These are phyloP conservation scores for Novumbra hubbsi DNA, from an alignment of 2,797 vertebrate species.

Conservation along the genomic window DNA sequence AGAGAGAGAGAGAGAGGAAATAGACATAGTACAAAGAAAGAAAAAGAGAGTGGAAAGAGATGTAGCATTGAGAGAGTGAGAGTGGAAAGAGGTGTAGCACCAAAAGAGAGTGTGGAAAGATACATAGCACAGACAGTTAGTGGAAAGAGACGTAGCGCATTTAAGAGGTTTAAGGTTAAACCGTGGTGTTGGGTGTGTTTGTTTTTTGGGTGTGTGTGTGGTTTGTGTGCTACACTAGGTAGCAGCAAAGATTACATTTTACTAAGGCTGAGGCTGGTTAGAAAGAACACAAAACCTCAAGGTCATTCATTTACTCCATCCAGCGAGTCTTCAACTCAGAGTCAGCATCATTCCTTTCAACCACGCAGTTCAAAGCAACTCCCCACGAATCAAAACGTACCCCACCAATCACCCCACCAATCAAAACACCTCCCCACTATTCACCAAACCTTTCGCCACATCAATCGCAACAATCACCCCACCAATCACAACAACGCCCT, in stretches of 20 bases:
- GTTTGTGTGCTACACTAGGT: not conserved
- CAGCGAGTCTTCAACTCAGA: not conserved
- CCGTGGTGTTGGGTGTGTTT: not conserved
- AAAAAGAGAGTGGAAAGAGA: slow-evolving; percentile 4
- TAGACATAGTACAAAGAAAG: not conserved
- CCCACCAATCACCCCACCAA: not conserved
- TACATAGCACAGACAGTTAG: not conserved
- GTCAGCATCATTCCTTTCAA: not conserved
- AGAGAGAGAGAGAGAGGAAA: slow-evolving; percentile 11
- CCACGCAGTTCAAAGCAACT: not conserved
- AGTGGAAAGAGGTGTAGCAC: slow-evolving; percentile 13
- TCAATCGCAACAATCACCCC: not conserved
- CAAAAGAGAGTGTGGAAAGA: slow-evolving; percentile 1
- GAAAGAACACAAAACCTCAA: not conserved
- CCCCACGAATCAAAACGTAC: not conserved
- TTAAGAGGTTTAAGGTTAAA: no score
- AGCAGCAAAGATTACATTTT: not conserved
- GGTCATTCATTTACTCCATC: not conserved
- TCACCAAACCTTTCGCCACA: no score
- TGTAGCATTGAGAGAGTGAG: slow-evolving; percentile 36
- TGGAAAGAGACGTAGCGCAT: slow-evolving; percentile 22
- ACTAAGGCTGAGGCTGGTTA: not conserved
- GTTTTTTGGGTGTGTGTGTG: not conserved
- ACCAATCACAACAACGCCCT: not conserved
- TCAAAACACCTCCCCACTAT: not conserved